Conservation (phyloP, 2,888 invertebrate species). For the Sepiola atlantica region DNA sequence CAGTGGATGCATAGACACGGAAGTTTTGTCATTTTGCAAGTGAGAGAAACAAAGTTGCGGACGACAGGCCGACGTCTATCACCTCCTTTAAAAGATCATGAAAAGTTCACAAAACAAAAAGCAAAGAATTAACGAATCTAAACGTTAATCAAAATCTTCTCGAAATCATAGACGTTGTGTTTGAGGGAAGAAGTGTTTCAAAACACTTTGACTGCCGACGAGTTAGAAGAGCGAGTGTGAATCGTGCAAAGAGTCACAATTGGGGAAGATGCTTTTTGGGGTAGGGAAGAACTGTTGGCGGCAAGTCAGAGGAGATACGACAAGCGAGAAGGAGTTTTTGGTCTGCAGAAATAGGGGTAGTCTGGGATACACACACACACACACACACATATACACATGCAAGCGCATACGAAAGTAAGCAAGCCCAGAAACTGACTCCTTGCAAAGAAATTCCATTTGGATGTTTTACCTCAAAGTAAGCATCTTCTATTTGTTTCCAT, state of each 20-base stretch:
- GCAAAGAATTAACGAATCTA: too few relatives aligned
- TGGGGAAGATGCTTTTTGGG: background rate
- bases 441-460: background rate
- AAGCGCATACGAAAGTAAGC: too few relatives aligned
- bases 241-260: background rate
- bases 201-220: background rate
- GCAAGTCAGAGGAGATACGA: background rate
- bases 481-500: background rate
- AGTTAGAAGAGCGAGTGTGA: background rate
- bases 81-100: too few relatives aligned
- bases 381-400: background rate
- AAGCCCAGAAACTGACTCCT: background rate
- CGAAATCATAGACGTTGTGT: background rate
- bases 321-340: background rate
- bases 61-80: too few relatives aligned
- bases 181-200: background rate
- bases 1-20: too few relatives aligned
- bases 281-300: background rate
- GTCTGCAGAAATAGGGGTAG: background rate
- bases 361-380: background rate
- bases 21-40: too few relatives aligned
- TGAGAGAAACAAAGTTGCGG: too few relatives aligned
- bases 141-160: too few relatives aligned
- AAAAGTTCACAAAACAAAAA: too few relatives aligned
- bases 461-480: background rate